phyloP scores from a whole-genome alignment of 1,140 invertebrate species.

The Heliothis virescens region DNA sequence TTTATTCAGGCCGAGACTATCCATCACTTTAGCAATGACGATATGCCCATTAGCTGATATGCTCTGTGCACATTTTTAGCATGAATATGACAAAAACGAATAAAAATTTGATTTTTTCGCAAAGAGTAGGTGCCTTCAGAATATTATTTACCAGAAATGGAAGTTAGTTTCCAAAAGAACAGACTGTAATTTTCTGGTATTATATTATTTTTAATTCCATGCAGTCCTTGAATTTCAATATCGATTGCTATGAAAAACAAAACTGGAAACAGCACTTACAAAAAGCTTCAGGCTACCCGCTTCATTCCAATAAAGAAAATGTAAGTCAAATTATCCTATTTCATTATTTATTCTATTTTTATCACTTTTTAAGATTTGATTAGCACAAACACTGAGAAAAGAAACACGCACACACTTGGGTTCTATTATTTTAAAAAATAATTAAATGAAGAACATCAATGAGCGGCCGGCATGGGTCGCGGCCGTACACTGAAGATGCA shows the following conservation, averaged over 20 bases:
- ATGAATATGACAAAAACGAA: no score
- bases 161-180: no score
- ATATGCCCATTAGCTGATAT: background rate
- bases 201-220: no score
- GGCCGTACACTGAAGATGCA: slow-evolving; percentile 70
- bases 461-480: slow-evolving; percentile 64
- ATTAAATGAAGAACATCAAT: slow-evolving; percentile 51
- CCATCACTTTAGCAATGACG: slow-evolving; percentile 63
- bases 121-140: no score
- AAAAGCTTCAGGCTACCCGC: slow-evolving; percentile 13
- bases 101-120: background rate
- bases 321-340: background rate
- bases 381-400: background rate
- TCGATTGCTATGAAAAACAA: no score
- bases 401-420: background rate
- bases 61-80: no score
- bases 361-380: background rate
- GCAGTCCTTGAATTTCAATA: no score
- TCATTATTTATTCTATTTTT: background rate
- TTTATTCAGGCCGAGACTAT: slow-evolving; percentile 65
- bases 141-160: no score
- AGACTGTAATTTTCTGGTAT: no score
- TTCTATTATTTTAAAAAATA: background rate
- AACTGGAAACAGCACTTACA: background rate
- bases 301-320: background rate